A percentile compares a stretch with the other conserved stretches of the same genome.
These are phyloP conservation scores for Azorinus chamasolen DNA, from an alignment of 2,888 invertebrate species.

Conservation along the genomic window DNA sequence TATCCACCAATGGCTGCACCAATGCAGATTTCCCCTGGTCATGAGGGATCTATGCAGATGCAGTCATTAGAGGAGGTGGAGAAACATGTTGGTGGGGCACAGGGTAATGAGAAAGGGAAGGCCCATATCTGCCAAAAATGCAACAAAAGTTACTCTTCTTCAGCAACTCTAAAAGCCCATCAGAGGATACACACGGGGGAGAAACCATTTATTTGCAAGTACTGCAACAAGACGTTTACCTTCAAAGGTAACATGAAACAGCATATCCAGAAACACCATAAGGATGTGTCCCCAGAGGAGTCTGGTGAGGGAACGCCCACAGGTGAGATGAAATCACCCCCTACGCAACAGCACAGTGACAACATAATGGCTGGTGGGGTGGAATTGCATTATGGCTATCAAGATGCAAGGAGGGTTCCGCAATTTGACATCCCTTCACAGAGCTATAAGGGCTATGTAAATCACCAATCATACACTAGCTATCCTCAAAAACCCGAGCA, in stretches of 20 bases:
- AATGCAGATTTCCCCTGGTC: too few species aligned
- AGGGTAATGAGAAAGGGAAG: slow-evolving; percentile 38
- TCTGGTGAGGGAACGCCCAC: slow-evolving; percentile 27
- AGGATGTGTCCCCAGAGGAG: slow-evolving; percentile 17
- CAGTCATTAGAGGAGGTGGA: slow-evolving; percentile 31
- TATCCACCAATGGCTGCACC: too few species aligned
- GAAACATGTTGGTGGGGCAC: slow-evolving; percentile 3
- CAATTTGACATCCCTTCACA: slow-evolving; percentile 15
- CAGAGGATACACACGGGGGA: slow-evolving; percentile 59
- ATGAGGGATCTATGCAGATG: too few species aligned
- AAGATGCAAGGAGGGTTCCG: too few species aligned
- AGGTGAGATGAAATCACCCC: slow-evolving; percentile 25
- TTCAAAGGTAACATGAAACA: slow-evolving; percentile 62
- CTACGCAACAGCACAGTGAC: too few species aligned
- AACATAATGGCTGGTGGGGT: too few species aligned
- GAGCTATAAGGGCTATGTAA: slow-evolving; percentile 54
- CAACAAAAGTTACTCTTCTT: slow-evolving; percentile 53
- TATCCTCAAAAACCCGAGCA: slow-evolving; percentile 33
- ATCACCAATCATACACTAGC: slow-evolving; percentile 23
- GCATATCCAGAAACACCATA: slow-evolving; percentile 52
- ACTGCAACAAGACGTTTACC: slow-evolving; percentile 54
- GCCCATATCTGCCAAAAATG: slow-evolving; percentile 44
- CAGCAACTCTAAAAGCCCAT: slow-evolving; percentile 56
- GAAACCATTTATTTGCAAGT: slow-evolving; percentile 47
- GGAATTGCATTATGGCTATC: too few species aligned